Conservation (phyloP, 2,113 vertebrate genomes). For the Corapipo altera region DNA sequence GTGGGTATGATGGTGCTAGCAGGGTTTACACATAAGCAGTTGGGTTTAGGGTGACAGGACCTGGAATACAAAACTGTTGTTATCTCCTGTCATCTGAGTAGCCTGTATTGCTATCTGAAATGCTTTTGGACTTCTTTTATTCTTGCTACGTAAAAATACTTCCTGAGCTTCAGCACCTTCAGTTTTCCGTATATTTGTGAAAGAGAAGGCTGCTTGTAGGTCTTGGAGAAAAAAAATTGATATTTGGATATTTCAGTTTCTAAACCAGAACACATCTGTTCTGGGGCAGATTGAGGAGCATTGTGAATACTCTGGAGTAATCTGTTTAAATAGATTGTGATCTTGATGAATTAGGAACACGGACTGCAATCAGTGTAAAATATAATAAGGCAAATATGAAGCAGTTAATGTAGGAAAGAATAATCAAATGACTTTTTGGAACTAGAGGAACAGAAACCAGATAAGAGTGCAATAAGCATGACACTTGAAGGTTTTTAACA, state of each 20-base stretch:
- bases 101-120: background rate
- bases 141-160: background rate
- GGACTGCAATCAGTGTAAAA: conserved; percentile 18
- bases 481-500: fast-evolving
- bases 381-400: conserved; percentile 41
- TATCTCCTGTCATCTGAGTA: background rate
- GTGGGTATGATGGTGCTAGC: background rate
- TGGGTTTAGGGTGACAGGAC: background rate
- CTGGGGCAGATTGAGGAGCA: conserved; percentile 9
- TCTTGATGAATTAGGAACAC: conserved; percentile 25
- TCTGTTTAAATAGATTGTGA: conserved; percentile 49
- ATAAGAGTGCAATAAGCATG: background rate
- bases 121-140: background rate
- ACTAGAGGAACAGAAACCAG: background rate
- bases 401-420: background rate
- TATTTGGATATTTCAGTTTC: background rate
- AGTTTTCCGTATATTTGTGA: background rate
- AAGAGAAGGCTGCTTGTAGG: background rate
- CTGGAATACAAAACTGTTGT: background rate
- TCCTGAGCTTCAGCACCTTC: background rate
- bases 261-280: conserved; percentile 32
- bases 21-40: background rate
- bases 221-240: fast-evolving
- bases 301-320: conserved; percentile 35
- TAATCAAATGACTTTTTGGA: background rate